Evolutionary conservation across 2,797 vertebrate species (phyloP).

Genomic region (Eulemur rubriventer): DNA sequence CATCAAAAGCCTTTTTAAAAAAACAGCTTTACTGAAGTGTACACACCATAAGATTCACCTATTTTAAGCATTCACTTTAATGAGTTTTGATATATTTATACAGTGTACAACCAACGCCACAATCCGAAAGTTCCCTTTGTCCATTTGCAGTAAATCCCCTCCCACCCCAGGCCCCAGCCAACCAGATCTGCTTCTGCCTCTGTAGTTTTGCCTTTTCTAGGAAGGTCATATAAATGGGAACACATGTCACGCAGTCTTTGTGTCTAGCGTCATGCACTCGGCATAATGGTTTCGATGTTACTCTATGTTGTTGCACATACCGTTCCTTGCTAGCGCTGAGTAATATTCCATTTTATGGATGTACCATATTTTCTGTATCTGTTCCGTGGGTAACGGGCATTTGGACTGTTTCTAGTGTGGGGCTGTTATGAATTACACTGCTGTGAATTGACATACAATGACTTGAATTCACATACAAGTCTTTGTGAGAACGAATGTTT

Average conservation of each 20-base stretch:
- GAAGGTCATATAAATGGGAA: not conserved
- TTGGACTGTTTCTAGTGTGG: not conserved
- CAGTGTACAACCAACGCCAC: too few relatives aligned
- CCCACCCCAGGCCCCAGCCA: not conserved
- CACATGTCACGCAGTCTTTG: not conserved
- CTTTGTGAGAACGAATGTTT: not conserved
- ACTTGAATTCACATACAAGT: not conserved
- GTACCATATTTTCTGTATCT: not conserved
- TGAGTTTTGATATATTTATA: not conserved
- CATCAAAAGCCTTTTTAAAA: not conserved
- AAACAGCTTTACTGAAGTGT: not conserved
- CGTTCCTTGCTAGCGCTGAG: not conserved
- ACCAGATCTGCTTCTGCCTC: not conserved
- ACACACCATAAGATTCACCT: not conserved
- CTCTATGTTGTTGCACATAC: not conserved
- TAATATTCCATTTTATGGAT: not conserved
- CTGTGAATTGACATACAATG: not conserved
- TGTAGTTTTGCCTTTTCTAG: slow-evolving; percentile 18
- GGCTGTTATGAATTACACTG: not conserved
- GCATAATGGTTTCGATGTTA: not conserved
- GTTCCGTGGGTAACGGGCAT: not conserved
- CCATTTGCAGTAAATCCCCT: not conserved
- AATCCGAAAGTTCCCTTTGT: not conserved
- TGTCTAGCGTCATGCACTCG: not conserved
- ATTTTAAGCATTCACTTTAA: not conserved